Conservation (phyloP, 2,113 vertebrate genomes). For the Silurus meridionalis region DNA sequence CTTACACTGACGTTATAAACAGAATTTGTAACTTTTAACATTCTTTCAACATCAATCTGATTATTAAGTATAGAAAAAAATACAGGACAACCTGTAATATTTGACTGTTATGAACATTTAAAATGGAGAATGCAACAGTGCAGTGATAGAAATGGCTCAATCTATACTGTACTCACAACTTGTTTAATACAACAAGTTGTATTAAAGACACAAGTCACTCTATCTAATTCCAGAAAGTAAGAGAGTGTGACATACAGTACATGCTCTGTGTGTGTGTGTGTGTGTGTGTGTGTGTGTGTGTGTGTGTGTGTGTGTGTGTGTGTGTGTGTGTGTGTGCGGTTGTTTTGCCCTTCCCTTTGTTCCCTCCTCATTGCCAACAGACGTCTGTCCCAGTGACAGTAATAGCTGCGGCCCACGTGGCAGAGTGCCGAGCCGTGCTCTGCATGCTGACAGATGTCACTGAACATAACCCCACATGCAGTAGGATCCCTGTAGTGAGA, state of each 20-base stretch:
- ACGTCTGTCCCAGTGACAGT: constrained; percentile 42
- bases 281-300: constrained; percentile 20
- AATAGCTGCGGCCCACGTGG: constrained; percentile 58
- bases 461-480: constrained; percentile 57
- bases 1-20: no score
- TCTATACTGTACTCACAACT: no score
- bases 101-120: no score
- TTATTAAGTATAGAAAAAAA: no score
- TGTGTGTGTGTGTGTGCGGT: not conserved
- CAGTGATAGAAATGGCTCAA: not conserved
- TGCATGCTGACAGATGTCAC: constrained; percentile 71
- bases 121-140: not conserved
- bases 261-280: constrained; percentile 6
- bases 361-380: not conserved
- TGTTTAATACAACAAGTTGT: no score
- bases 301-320: constrained; percentile 9
- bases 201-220: not conserved
- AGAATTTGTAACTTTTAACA: no score
- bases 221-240: not conserved
- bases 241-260: not conserved
- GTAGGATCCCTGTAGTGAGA: constrained; percentile 58
- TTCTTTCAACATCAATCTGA: no score
- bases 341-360: constrained; percentile 42
- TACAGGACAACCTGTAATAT: no score
- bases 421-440: constrained; percentile 56